Conservation (phyloP, 2,888 invertebrate species). For the Eretmocerus hayati region DNA sequence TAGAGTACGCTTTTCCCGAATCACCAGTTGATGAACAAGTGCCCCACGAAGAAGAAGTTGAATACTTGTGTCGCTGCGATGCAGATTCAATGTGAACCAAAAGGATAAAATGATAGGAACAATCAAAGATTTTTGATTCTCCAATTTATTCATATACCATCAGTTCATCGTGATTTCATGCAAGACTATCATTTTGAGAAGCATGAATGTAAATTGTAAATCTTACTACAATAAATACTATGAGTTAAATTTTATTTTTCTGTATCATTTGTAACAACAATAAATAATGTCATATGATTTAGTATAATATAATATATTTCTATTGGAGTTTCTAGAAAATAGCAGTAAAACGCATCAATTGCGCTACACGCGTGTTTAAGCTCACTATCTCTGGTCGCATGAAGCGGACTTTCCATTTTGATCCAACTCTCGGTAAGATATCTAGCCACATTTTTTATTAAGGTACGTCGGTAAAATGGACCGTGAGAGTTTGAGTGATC, state of each 20-base stretch:
- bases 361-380: slow-evolving; percentile 12
- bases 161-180: too few relatives aligned
- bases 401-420: slow-evolving; percentile 2
- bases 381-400: slow-evolving; percentile 3
- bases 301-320: slow-evolving; percentile 5
- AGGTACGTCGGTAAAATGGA: slow-evolving; percentile 19
- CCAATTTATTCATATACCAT: too few relatives aligned
- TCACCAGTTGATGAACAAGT: background rate
- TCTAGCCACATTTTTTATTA: slow-evolving; percentile 12
- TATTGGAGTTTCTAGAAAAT: slow-evolving; percentile 16
- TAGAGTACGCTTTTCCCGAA: slow-evolving; percentile 10
- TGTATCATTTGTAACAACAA: slow-evolving; percentile 19
- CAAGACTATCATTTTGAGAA: too few relatives aligned
- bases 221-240: slow-evolving; percentile 17
- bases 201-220: background rate
- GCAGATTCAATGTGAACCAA: too few relatives aligned
- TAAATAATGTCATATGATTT: slow-evolving; percentile 16
- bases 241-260: slow-evolving; percentile 18
- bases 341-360: slow-evolving; percentile 10
- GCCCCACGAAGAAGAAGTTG: too few relatives aligned
- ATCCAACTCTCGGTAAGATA: slow-evolving; percentile 7
- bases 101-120: too few relatives aligned
- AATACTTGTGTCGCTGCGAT: too few relatives aligned
- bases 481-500: slow-evolving; percentile 5
- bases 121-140: too few relatives aligned